phyloP scores from a whole-genome alignment of 2,888 invertebrate genomes.

The Caenorhabditis japonica region DNA sequence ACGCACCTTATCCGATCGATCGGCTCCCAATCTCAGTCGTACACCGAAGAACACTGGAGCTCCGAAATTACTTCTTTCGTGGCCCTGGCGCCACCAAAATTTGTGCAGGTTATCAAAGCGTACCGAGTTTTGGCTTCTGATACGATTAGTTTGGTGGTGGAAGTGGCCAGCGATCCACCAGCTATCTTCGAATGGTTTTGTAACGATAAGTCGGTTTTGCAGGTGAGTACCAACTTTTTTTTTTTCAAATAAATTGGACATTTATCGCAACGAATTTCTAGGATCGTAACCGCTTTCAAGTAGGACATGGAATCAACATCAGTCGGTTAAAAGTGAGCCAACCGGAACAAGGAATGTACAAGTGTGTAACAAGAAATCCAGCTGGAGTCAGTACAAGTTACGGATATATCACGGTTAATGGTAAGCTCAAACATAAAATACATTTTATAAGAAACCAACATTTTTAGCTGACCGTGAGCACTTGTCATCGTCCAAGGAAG shows the following conservation, averaged over 20 bases:
- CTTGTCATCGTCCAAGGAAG: conserved; percentile 47
- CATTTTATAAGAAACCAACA: no score
- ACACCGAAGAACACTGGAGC: conserved; percentile 75
- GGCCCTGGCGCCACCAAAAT: conserved; percentile 75
- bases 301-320: conserved; percentile 72
- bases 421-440: conserved; percentile 76
- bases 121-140: conserved; percentile 73
- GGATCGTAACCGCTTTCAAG: conserved; percentile 68
- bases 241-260: no score
- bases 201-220: conserved; percentile 73
- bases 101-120: conserved; percentile 76
- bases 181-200: conserved; percentile 71
- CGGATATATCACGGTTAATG: conserved; percentile 75
- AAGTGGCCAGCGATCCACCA: conserved; percentile 71
- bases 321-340: conserved; percentile 71
- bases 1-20: conserved; percentile 63
- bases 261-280: conserved; percentile 35
- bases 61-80: conserved; percentile 76
- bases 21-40: conserved; percentile 64
- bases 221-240: conserved; percentile 37
- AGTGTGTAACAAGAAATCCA: conserved; percentile 90
- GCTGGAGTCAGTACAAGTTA: conserved; percentile 84
- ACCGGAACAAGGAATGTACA: conserved; percentile 83
- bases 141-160: conserved; percentile 74
- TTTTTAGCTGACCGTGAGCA: conserved; percentile 57